Conservation (phyloP, 1,140 invertebrate genomes). For the Ceratitis capitata region DNA sequence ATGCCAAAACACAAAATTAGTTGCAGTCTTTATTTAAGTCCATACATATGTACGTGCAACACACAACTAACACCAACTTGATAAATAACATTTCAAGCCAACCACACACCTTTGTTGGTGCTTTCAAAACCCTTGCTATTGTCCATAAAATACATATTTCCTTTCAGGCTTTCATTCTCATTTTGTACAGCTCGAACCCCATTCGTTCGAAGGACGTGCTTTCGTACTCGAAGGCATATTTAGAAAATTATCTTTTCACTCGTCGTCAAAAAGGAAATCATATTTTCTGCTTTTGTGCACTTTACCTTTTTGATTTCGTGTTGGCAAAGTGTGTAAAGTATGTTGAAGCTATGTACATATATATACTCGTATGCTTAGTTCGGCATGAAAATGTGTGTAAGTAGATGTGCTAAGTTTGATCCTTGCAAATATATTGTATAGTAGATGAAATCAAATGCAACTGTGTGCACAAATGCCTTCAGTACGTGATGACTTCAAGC, state of each 20-base stretch:
- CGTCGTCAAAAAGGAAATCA: slow-evolving; percentile 65
- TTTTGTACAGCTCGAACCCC: not conserved
- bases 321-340: not conserved
- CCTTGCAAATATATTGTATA: too few species aligned
- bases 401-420: not conserved
- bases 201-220: not conserved
- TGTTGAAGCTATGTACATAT: not conserved
- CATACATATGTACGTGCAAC: not conserved
- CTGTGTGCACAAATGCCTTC: not conserved
- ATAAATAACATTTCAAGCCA: too few species aligned
- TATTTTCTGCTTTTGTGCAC: slow-evolving; percentile 65
- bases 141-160: slow-evolving; percentile 28
- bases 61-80: not conserved
- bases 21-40: not conserved
- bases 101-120: too few species aligned
- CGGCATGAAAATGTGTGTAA: not conserved
- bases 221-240: slow-evolving; percentile 40
- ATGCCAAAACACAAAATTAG: not conserved
- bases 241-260: slow-evolving; percentile 65
- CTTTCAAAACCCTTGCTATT: slow-evolving; percentile 20
- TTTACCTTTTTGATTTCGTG: slow-evolving; percentile 63
- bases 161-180: not conserved
- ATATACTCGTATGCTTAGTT: not conserved
- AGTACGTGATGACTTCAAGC: not conserved
- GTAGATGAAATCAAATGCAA: not conserved